Base-by-base conservation (phyloP, 2,797 vertebrate species). In the Pseudochromis fuscus region DNA sequence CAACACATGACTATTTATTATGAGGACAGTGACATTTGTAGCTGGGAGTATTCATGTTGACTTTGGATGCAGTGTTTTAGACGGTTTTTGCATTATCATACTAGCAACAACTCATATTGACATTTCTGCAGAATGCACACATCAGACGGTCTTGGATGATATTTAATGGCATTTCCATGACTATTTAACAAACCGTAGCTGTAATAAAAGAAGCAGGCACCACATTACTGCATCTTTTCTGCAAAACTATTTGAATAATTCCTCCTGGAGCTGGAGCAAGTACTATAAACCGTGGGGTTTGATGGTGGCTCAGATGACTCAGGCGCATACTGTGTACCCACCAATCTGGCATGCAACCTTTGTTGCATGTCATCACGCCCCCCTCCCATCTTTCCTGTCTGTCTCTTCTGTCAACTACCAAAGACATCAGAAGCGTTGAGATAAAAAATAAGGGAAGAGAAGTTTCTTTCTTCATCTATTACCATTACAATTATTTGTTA, bases 311-410 rank as follows among this genome's bases (percentile, higher is more conserved):
- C 62, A 42, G 83, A 88, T 91, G 89, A 92, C 78, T 92, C 86
- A 90, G 81, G 40, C 67, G 0, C 82, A 84, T 78, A 28, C 83
- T 84, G 84, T 92, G 86, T 83, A 88, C 87, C 86, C 84, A 60
- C 78, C 87, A 91, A 92, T 88, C 87, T 90, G 89, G 83, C 85
- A 78, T 63, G 80, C 78, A 84, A 85, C 87, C 88, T 87, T 85
- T 84, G 74, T 88, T 73, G 73, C 84, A 90, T 87, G 81, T 77
- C 83, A 80, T 87, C 66, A 81, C 75, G 85, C 89, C 86, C 91
- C 85, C 58, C 81, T 85, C 59, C 82, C 85, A 87, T 88, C 86
- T 79, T 81, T 74, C 60, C 72, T 83, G 72, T 75, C 84, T 61
- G 77, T 87, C 82, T 86, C 62, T 71, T 63, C 79, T 66, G 84